Evolutionary conservation across 1,140 invertebrate genomes (phyloP), one percentile per base, ranked within the genome.

Genomic region (Ectropis grisescens): DNA sequence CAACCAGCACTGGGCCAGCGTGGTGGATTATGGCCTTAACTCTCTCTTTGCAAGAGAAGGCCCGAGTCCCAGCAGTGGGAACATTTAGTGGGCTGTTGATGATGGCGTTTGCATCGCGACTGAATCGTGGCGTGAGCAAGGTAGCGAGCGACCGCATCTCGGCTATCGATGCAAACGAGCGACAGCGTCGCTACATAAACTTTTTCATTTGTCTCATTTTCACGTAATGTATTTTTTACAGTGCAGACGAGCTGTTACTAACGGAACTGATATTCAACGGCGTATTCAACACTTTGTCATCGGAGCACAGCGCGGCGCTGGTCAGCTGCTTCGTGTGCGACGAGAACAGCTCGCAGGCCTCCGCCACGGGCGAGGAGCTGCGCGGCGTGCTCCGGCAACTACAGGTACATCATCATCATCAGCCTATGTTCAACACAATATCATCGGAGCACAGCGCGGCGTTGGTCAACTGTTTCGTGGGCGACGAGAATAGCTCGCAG

Each of bases 221-320:
- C n/a, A n/a, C n/a, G 4, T 6, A 26, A 26, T 34, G 2, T 30
- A 14, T 25, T 15, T n/a, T 27, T 1, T 13, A 0, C 56, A 95
- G 94, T 66, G 96, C 92, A 8, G 98, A 99, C 84, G 98, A 99
- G 80, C 70, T 99, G n/a, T 78, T 99, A 1, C 86, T 99, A 50
- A 99, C 98, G 0, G 98, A 99, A 86, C 90, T 99, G 91, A 90
- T 99, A 13, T 99, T 99, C 66, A 97, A 97, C 78, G 96, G 96
- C 13, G 88, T 97, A 10, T 99, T 99, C 71, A 97, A 94, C 78
- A 82, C 91, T 19, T 80, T 99, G 15, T 90, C 87, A 6, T 85
- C 93, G 6, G 87, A 92, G 2, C 94, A 98, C 74, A 88, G 88
- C 37, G 93, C 91, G 27, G 90, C 98, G 8, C 76, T 99, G 5